Evolutionary conservation across 1,140 invertebrate genomes (phyloP).

Genomic region (Choristoneura fumiferana): DNA sequence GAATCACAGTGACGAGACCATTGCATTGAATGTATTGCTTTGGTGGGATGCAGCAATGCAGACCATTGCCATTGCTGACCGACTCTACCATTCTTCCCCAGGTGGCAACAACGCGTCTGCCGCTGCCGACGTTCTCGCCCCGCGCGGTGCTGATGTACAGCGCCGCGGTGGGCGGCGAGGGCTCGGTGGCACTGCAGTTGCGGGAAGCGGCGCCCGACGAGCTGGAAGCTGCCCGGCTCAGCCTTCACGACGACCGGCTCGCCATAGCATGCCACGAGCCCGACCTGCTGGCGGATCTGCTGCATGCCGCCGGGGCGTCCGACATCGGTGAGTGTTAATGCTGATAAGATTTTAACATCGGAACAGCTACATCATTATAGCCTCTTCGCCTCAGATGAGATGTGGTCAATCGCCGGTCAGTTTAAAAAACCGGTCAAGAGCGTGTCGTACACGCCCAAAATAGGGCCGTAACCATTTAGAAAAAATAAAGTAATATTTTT

Average conservation of each 20-base stretch:
- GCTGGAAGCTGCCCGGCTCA: conserved; percentile 45
- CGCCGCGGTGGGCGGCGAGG: conserved; percentile 79
- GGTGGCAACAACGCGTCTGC: conserved; percentile 70
- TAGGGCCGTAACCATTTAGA: no score
- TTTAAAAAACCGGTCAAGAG: no score
- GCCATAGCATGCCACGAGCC: conserved; percentile 79
- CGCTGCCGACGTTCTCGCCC: conserved; percentile 77
- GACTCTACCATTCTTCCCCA: conserved; percentile 27
- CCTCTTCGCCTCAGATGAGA: no score
- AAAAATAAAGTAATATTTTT: no score
- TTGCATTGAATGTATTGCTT: no score
- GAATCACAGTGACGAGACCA: no score
- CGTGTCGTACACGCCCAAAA: no score
- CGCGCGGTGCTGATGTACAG: conserved; percentile 81
- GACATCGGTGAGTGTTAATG: conserved; percentile 59
- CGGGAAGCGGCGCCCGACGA: conserved; percentile 75
- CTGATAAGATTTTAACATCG: no score
- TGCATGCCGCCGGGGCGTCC: conserved; percentile 48
- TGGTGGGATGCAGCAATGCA: no score
- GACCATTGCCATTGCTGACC: not conserved
- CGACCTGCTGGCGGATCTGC: conserved; percentile 71
- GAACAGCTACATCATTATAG: no score
- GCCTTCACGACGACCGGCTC: conserved; percentile 66
- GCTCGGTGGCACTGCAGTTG: conserved; percentile 77
- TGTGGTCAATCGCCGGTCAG: no score